Conservation (phyloP, 2,113 vertebrate species). For the Petromus typicus region DNA sequence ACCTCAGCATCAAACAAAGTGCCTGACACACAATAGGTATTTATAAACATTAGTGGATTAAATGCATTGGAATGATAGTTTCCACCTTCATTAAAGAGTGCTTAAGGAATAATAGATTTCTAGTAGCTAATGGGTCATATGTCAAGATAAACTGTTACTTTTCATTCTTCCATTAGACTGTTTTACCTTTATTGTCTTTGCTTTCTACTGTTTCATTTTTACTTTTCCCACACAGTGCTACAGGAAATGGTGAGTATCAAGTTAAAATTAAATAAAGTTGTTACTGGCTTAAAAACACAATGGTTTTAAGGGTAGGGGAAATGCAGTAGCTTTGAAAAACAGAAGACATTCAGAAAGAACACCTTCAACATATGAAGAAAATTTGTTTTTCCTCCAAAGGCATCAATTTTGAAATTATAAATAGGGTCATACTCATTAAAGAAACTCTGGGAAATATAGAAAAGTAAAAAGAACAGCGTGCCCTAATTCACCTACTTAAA, state of each 20-base stretch:
- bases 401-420: background rate
- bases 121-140: background rate
- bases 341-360: background rate
- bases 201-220: background rate
- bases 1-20: background rate
- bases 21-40: background rate
- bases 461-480: background rate
- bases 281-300: background rate
- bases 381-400: background rate
- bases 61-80: background rate
- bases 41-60: conserved; percentile 13
- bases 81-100: background rate
- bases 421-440: background rate
- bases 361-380: background rate
- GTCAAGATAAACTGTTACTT: conserved; percentile 12
- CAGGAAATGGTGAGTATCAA: background rate
- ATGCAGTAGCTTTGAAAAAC: background rate
- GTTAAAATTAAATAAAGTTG: background rate
- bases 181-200: background rate
- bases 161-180: background rate
- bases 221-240: background rate
- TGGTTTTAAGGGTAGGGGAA: background rate
- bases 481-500: background rate
- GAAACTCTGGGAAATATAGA: conserved; percentile 1
- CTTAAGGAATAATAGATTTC: background rate